Base-by-base conservation (phyloP, 2,797 vertebrate species). In the Anolis apletophallus region DNA sequence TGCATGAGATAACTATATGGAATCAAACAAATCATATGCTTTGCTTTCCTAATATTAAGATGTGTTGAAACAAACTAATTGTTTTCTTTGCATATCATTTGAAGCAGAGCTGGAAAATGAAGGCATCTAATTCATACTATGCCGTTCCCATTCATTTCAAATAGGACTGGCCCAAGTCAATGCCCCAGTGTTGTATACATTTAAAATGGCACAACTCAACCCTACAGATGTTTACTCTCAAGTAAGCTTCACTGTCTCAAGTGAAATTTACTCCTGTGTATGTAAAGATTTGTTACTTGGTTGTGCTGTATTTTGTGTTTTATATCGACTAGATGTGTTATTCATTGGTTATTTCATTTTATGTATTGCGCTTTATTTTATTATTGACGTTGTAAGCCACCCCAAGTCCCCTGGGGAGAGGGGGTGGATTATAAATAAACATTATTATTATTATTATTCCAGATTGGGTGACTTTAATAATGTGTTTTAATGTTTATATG, bases 21-120 rank as follows among this genome's bases (percentile, higher is more conserved):
- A 83, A 59, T n/a, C 59, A 19, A 36, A 68, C 34, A 82, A 55
- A 40, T 54, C 23, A 19, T 23, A 52, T 71, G 23, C n/a, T 36
- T 77, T 77, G 13, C 17, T 59, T 59, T 23, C n/a, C 7, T 8
- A 12, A 69, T 7, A 32, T 13, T 19, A 46, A 67, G 46, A 73
- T 52, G 12, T 73, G 19, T 54, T 69, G 29, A 52, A 32, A 26
- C 54, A 23, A 54, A 87, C 17, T 16, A 16, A 16, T 11, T 76
- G 57, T 87, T 82, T 87, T 54, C 59, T 77, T 87, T 87, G 46
- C 36, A 55, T 7, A 57, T 10, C 11, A 13, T 29, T 57, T 64
- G n/a, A 34, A 32, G 68, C 16, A 59, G 19, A 61, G 16, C 36
- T 80, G 16, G 29, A 73, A 73, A 73, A 73, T 23, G 23, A 36